These are phyloP conservation scores for Drosophila fulvimacula DNA, from an alignment of 2,888 invertebrate genomes.

Conservation along the genomic window DNA sequence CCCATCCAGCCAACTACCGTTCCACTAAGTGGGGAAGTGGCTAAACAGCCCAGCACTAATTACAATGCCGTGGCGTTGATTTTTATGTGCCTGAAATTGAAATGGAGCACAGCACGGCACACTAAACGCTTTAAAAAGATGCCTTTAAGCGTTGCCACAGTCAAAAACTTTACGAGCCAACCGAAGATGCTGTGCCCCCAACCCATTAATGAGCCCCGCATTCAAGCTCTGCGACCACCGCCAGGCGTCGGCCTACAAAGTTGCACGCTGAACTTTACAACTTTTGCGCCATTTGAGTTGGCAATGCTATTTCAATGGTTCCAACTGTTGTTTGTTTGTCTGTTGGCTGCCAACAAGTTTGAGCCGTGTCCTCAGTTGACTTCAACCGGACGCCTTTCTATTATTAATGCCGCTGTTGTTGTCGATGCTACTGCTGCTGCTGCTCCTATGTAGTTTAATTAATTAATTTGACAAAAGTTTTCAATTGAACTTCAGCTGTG, in stretches of 20 bases:
- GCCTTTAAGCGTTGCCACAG: conserved; percentile 51
- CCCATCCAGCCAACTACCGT: conserved; percentile 7
- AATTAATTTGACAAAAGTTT: conserved; percentile 79
- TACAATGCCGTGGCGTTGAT: conserved; percentile 70
- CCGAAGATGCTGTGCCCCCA: conserved; percentile 7
- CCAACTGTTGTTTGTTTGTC: conserved; percentile 63
- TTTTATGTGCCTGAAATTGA: conserved; percentile 74
- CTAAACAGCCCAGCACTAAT: conserved; percentile 68
- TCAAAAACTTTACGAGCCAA: conserved; percentile 44
- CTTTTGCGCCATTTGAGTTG: conserved; percentile 62
- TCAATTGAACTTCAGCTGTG: conserved; percentile 62
- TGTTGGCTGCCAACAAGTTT: conserved; percentile 58
- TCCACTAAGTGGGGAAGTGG: conserved; percentile 7
- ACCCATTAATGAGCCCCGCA: conserved; percentile 1
- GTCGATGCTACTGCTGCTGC: neutral
- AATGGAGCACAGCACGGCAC: conserved; percentile 51
- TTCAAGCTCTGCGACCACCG: neutral
- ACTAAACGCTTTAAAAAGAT: conserved; percentile 65
- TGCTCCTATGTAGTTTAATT: conserved; percentile 68
- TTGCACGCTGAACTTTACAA: conserved; percentile 74
- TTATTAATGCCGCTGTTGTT: conserved; percentile 68
- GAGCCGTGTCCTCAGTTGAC: conserved; percentile 53
- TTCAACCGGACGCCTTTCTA: conserved; percentile 73
- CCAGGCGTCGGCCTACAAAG: conserved; percentile 62
- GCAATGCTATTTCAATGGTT: conserved; percentile 22